Evolutionary conservation across 2,797 vertebrate species (phyloP).

Genomic region (Pangasius sanitwongsei): DNA sequence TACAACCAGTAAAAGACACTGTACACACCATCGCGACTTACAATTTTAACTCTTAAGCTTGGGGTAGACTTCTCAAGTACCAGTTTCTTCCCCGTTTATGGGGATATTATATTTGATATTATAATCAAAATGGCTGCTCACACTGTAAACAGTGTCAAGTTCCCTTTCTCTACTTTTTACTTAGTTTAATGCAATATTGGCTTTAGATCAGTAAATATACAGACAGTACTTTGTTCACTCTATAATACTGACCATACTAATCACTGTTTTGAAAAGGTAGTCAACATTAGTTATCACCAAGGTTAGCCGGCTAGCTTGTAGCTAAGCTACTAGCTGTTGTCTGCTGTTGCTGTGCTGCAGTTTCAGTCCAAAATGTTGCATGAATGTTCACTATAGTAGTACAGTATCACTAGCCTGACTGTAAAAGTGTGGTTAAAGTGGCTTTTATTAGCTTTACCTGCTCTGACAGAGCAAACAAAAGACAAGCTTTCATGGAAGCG

Average conservation of each 20-base stretch:
- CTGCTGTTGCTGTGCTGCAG: background rate
- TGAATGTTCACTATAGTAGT: background rate
- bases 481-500: background rate
- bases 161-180: background rate
- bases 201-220: background rate
- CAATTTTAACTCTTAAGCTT: background rate
- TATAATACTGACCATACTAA: background rate
- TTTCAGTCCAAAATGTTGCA: background rate
- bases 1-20: background rate
- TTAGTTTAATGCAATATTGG: background rate
- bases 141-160: background rate
- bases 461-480: background rate
- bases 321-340: background rate
- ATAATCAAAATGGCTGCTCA: background rate
- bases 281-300: background rate
- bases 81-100: background rate
- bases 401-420: background rate
- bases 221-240: background rate
- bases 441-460: background rate
- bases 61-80: background rate
- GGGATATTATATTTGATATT: too few relatives aligned
- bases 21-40: too few relatives aligned
- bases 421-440: background rate
- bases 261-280: background rate
- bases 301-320: background rate